Evolutionary conservation across 1,140 invertebrate genomes (phyloP).

Genomic region (Nomia melanderi): DNA sequence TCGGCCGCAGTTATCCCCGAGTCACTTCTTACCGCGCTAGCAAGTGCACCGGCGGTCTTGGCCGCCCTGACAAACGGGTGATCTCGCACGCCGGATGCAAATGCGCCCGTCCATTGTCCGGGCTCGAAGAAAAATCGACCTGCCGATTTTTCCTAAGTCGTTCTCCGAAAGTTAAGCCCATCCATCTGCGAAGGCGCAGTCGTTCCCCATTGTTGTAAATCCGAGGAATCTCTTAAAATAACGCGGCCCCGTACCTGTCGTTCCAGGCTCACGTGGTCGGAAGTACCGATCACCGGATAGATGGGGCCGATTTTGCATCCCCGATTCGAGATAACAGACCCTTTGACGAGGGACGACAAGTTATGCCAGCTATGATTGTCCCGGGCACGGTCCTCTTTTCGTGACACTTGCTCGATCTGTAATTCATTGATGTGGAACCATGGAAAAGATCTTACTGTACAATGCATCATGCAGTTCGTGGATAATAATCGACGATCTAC

Average conservation of each 20-base stretch:
- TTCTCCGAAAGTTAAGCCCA: constrained; percentile 59
- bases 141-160: constrained; percentile 51
- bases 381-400: constrained; percentile 27
- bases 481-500: no score
- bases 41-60: constrained; percentile 10
- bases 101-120: constrained; percentile 48
- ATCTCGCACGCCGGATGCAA: constrained; percentile 60
- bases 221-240: constrained; percentile 73
- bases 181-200: background rate
- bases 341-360: constrained; percentile 54
- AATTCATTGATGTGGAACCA: constrained; percentile 4
- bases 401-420: constrained; percentile 46
- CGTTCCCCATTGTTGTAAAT: constrained; percentile 64
- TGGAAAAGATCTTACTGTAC: no score
- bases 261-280: background rate
- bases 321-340: constrained; percentile 61
- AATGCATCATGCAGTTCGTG: no score
- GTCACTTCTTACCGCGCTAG: background rate
- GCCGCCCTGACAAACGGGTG: constrained; percentile 18
- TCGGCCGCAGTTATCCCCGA: background rate
- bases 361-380: constrained; percentile 42
- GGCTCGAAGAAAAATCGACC: constrained; percentile 16
- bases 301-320: constrained; percentile 50
- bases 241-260: constrained; percentile 61
- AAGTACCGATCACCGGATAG: background rate